A percentile compares a stretch with the other conserved stretches of the same genome.
Evolutionary conservation across 2,888 invertebrate species (phyloP).

Genomic region (Rhingia rostrata): DNA sequence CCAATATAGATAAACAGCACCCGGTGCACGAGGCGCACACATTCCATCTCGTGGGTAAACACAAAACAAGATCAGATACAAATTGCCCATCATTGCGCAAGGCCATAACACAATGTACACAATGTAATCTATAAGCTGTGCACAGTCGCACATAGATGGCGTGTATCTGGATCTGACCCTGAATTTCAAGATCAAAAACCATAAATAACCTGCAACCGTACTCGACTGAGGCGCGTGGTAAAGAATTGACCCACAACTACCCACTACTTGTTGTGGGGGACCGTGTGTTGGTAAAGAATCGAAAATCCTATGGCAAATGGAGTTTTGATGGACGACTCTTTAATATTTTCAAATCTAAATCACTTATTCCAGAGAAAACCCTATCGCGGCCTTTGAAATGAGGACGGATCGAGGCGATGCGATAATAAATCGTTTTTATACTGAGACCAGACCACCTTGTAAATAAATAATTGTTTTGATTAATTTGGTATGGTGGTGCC

Average conservation of each 20-base stretch:
- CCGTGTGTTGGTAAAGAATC: slow-evolving; percentile 4
- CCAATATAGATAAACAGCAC: slow-evolving; percentile 25
- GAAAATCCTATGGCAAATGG: slow-evolving; percentile 12
- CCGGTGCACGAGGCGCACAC: slow-evolving; percentile 4
- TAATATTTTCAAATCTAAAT: slow-evolving; percentile 55
- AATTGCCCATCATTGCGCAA: slow-evolving; percentile 63
- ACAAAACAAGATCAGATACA: slow-evolving; percentile 63
- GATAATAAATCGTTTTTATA: slow-evolving; percentile 34
- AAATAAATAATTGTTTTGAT: slow-evolving; percentile 24
- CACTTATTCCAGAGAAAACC: slow-evolving; percentile 28
- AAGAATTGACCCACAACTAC: slow-evolving; percentile 18
- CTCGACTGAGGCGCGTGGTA: neutral
- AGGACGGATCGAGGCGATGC: slow-evolving; percentile 25
- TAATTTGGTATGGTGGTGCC: slow-evolving; percentile 19
- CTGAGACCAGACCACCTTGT: slow-evolving; percentile 19
- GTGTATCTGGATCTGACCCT: slow-evolving; percentile 60
- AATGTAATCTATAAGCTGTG: slow-evolving; percentile 22
- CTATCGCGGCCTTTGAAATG: slow-evolving; percentile 13
- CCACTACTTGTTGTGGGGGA: neutral
- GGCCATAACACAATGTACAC: slow-evolving; percentile 31
- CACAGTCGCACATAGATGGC: slow-evolving; percentile 54
- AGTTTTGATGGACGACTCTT: slow-evolving; percentile 46
- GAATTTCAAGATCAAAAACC: slow-evolving; percentile 57
- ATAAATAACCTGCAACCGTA: slow-evolving; percentile 46
- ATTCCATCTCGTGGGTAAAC: slow-evolving; percentile 45